Percentiles rank a stretch among this genome's conserved stretches.
These are phyloP conservation scores for Jacana jacana DNA, from an alignment of 2,113 vertebrate species.

Conservation along the genomic window DNA sequence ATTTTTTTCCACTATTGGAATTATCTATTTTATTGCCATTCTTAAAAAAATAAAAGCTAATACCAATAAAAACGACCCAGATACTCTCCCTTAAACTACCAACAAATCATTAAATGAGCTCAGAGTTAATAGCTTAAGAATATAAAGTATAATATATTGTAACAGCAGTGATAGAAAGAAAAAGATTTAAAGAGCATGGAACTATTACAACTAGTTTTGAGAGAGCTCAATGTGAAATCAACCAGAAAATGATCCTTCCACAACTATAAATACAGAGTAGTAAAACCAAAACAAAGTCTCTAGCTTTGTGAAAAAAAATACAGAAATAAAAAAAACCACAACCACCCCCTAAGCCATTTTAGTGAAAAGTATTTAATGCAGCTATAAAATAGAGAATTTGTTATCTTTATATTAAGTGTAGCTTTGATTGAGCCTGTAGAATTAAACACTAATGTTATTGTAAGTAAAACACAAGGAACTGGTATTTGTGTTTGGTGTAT, in stretches of 20 bases:
- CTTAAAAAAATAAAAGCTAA: neutral
- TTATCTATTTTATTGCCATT: constrained; percentile 57
- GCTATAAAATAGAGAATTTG: constrained; percentile 73
- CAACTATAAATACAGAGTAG: constrained; percentile 70
- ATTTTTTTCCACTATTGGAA: neutral
- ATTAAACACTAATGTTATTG: constrained; percentile 72
- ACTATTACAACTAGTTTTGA: constrained; percentile 74
- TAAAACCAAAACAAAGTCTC: constrained; percentile 72
- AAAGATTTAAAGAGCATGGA: constrained; percentile 70
- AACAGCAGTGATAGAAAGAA: constrained; percentile 55
- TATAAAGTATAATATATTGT: constrained; percentile 66
- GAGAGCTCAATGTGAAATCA: constrained; percentile 75
- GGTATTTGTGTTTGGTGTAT: constrained; percentile 56
- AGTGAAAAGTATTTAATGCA: constrained; percentile 73
- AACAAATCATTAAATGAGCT: constrained; percentile 67
- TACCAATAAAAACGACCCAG: neutral
- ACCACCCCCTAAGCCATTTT: constrained; percentile 61
- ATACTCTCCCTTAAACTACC: neutral
- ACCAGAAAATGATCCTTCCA: constrained; percentile 77
- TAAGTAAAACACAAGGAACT: constrained; percentile 68
- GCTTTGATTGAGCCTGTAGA: constrained; percentile 73
- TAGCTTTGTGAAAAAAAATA: constrained; percentile 39
- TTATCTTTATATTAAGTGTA: constrained; percentile 74
- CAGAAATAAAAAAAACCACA: constrained; percentile 66
- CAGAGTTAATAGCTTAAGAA: constrained; percentile 73